Conservation (phyloP, 2,888 invertebrate species). For the Tachina grossa region DNA sequence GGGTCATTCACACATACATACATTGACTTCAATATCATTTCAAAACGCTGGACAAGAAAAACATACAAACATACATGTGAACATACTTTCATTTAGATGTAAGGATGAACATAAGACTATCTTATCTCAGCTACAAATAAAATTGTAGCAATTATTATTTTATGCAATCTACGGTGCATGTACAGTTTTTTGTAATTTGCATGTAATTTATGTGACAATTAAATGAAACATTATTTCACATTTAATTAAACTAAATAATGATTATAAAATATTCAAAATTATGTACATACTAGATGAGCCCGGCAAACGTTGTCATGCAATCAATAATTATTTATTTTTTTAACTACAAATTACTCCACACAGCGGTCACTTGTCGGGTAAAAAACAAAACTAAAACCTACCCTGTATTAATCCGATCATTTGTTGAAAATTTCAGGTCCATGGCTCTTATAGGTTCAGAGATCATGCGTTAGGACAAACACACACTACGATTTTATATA, state of each 20-base stretch:
- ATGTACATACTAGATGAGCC: too few relatives aligned
- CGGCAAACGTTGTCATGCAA: too few relatives aligned
- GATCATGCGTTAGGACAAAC: too few relatives aligned
- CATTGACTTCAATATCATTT: not conserved
- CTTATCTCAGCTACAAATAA: not conserved
- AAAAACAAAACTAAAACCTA: too few relatives aligned
- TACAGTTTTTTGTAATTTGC: constrained; percentile 28
- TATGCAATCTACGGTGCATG: constrained; percentile 41
- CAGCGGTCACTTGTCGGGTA: too few relatives aligned
- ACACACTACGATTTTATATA: too few relatives aligned
- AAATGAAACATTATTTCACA: not conserved
- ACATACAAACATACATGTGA: not conserved
- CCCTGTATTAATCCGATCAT: too few relatives aligned
- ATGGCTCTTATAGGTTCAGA: too few relatives aligned
- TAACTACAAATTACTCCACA: too few relatives aligned
- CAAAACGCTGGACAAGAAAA: constrained; percentile 8
- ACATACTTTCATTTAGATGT: constrained; percentile 29
- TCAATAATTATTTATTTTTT: too few relatives aligned
- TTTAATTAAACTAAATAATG: not conserved
- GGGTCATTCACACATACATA: constrained; percentile 53
- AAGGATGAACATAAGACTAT: not conserved
- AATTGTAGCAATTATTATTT: constrained; percentile 37
- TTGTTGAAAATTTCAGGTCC: too few relatives aligned
- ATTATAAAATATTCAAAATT: too few relatives aligned
- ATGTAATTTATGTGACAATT: not conserved